These are phyloP conservation scores for Brachionus rotundiformis DNA, from an alignment of 1,140 invertebrate species.

Conservation along the genomic window DNA sequence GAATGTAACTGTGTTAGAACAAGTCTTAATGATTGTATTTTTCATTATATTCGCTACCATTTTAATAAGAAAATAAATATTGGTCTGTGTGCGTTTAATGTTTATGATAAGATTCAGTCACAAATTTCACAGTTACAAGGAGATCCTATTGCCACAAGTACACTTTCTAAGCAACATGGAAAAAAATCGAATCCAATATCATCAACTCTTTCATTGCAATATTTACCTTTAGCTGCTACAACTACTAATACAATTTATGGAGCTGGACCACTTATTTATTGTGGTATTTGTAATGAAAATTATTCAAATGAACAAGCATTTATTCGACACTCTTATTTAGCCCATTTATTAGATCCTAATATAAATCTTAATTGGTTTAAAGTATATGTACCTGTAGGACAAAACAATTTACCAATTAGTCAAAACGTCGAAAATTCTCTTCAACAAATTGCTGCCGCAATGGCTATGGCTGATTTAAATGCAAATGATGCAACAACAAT, in stretches of 20 bases:
- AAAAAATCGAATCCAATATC: background rate
- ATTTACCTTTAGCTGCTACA: background rate
- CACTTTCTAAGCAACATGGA: background rate
- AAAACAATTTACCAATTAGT: background rate
- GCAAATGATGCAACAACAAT: constrained; percentile 19
- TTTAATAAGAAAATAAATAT: constrained; percentile 46
- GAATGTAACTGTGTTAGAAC: constrained; percentile 35
- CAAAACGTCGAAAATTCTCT: constrained; percentile 6
- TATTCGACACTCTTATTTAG: constrained; percentile 32
- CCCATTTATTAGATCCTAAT: constrained; percentile 46
- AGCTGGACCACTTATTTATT: constrained; percentile 35
- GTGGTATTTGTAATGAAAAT: constrained; percentile 44
- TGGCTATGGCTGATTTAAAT: constrained; percentile 51
- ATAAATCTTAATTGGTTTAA: constrained; percentile 49
- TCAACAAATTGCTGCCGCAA: constrained; percentile 49
- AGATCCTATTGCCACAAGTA: background rate
- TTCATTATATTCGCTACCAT: constrained; percentile 36
- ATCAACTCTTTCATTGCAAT: background rate
- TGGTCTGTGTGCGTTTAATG: constrained; percentile 38
- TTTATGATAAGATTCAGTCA: constrained; percentile 30
- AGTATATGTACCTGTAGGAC: background rate
- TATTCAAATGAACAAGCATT: constrained; percentile 51
- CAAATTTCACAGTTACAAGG: background rate
- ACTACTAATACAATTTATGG: constrained; percentile 31
- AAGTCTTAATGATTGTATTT: constrained; percentile 37